Percentiles rank a stretch among this genome's conserved stretches.
These are phyloP conservation scores for Labeo calbasu DNA, from an alignment of 2,797 vertebrate species.

Conservation along the genomic window DNA sequence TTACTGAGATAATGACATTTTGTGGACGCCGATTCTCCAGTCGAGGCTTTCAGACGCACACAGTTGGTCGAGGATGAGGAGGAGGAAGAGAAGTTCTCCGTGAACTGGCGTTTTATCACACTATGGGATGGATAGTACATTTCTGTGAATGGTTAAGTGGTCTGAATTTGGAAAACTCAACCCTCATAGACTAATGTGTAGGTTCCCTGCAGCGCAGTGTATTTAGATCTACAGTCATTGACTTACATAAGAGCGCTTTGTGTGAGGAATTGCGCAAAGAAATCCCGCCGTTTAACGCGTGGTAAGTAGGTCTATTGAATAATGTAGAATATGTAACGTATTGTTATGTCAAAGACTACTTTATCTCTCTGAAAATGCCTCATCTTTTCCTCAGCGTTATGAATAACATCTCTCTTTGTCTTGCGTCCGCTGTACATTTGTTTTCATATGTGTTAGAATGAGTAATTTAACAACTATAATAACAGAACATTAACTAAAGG, in stretches of 20 bases:
- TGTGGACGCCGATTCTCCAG: constrained; percentile 1
- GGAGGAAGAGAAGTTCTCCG: constrained; percentile 11
- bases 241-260: constrained; percentile 75
- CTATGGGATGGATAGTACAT: not conserved
- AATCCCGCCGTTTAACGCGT: constrained; percentile 39
- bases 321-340: not conserved
- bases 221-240: constrained; percentile 39
- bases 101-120: constrained; percentile 13
- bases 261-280: constrained; percentile 56
- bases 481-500: not conserved
- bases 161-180: constrained; percentile 3
- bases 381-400: not conserved
- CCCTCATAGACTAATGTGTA: not conserved
- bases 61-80: constrained; percentile 29
- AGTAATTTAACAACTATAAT: not conserved
- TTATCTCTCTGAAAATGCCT: not conserved
- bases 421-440: not conserved
- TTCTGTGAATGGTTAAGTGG: constrained; percentile 19
- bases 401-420: not conserved
- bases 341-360: not conserved
- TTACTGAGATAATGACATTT: not conserved
- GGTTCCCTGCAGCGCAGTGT: constrained; percentile 15
- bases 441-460: not conserved
- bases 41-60: constrained; percentile 23
- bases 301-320: constrained; percentile 43